Conservation (phyloP, 2,797 vertebrate genomes). For the Zenarchopterus dispar region DNA sequence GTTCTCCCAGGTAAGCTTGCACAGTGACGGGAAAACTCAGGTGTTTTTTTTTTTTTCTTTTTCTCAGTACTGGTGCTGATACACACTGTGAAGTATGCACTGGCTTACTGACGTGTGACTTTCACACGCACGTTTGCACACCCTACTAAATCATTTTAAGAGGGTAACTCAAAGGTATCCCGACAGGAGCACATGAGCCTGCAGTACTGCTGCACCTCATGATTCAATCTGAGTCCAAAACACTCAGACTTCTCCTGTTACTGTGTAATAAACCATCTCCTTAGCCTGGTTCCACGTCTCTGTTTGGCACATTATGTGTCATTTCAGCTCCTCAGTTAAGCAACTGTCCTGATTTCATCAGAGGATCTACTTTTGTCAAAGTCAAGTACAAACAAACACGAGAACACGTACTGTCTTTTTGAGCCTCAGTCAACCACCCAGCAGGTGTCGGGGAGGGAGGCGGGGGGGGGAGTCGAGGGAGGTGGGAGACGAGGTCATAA, state of each 20-base stretch:
- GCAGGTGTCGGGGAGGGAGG: conserved; percentile 40
- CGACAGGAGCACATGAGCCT: conserved; percentile 65
- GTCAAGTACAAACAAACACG: conserved; percentile 43
- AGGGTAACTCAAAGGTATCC: conserved; percentile 60
- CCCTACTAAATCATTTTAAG: conserved; percentile 61
- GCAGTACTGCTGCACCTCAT: conserved; percentile 52
- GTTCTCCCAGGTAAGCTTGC: conserved; percentile 22
- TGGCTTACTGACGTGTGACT: conserved; percentile 62
- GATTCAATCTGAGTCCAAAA: conserved; percentile 64
- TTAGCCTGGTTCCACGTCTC: conserved; percentile 48
- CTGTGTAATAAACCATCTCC: conserved; percentile 54
- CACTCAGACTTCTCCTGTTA: conserved; percentile 55
- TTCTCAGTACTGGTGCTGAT: conserved; percentile 16
- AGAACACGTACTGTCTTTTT: conserved; percentile 44
- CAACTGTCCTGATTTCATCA: conserved; percentile 11
- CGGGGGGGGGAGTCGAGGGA: conserved; percentile 9
- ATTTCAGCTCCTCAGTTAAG: conserved; percentile 14
- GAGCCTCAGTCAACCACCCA: conserved; percentile 63
- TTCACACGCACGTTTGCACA: conserved; percentile 12
- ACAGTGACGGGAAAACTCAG: conserved; percentile 19
- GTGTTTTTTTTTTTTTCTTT: conserved; percentile 33
- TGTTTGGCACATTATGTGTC: conserved; percentile 35
- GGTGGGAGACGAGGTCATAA: conserved; percentile 25
- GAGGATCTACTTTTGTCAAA: conserved; percentile 26
- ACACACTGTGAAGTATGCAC: conserved; percentile 43